Base-by-base conservation (phyloP, 2,888 invertebrate genomes). In the Cryptus viduatorius region DNA sequence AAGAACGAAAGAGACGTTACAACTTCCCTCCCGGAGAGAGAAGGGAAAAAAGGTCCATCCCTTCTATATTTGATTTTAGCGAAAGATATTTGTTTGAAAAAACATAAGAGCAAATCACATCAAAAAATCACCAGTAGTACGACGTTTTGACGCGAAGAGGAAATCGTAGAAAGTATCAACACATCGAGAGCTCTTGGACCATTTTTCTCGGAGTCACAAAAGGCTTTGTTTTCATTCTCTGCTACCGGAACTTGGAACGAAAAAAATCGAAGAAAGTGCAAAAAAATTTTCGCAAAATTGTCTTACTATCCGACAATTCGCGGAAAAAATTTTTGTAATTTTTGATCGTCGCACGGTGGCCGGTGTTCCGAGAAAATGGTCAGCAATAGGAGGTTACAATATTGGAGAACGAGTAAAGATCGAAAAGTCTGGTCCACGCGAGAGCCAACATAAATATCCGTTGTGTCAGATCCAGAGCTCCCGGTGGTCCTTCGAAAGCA, bases 401-500 rank as follows among this genome's bases (percentile, higher is more conserved):
- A 61, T 61, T n/a, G 61, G 42, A 59, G 48, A 24, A 24, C 19
- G 42, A 67, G 46, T 65, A 79, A 48, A 53, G 56, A 42, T 59
- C 65, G 59, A 59, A 72, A 78, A 59, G 79, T 83, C 80, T 59
- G 82, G 67, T 42, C 48, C 44, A 71, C 56, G 65, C 61, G 72
- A 42, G 56, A 78, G 64, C 75, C 82, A 82, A 84, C 85, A 84
- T 86, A 86, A 86, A 86, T 85, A 85, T 79, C 79, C 77, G 65
- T 82, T 71, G 73, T 78, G 86, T 85, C 85, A 85, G 78, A 76
- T 50, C 48, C 86, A 86, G 83, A 80, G 64, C 56, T 24, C 67
- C 44, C 44, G 4, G 8, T 16, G 77, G 81, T 82, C 56, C 78
- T 78, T 79, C 44, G 77, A 53, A 78, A 79, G 77, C 65, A 79